Evolutionary conservation across 2,888 invertebrate genomes (phyloP).

Genomic region (Rhaphigaster nebulosa): DNA sequence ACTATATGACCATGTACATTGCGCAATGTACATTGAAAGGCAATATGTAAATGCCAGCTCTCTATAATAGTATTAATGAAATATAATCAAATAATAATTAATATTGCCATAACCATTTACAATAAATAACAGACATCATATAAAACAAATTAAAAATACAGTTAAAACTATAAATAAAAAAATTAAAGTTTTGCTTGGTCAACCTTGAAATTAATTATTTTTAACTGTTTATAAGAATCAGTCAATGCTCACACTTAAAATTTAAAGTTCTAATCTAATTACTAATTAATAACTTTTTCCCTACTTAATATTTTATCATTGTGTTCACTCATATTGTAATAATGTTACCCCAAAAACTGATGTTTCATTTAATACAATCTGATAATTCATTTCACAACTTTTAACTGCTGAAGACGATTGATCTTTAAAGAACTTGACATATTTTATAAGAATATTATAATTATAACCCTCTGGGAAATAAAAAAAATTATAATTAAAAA

Average conservation of each 20-base stretch:
- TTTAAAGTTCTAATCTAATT: not conserved
- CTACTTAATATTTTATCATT: not conserved
- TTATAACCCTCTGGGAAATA: not conserved
- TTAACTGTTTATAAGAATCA: not conserved
- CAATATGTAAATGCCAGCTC: no score
- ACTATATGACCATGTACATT: no score
- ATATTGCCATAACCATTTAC: no score
- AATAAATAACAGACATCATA: no score
- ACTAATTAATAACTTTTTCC: not conserved
- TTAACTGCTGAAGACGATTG: not conserved
- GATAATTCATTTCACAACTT: not conserved
- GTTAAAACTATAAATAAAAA: no score
- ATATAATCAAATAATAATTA: no score
- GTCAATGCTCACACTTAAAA: not conserved
- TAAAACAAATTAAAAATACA: no score
- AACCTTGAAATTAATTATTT: no score
- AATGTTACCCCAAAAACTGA: not conserved
- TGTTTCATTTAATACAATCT: not conserved
- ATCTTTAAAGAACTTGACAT: not conserved
- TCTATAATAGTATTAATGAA: no score
- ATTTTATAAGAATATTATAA: not conserved
- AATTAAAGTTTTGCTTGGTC: no score
- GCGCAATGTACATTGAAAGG: no score
- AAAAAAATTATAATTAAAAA: not conserved
- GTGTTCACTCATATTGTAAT: not conserved